Conservation (phyloP, 2,113 vertebrate species). For the Anolis sagrei region DNA sequence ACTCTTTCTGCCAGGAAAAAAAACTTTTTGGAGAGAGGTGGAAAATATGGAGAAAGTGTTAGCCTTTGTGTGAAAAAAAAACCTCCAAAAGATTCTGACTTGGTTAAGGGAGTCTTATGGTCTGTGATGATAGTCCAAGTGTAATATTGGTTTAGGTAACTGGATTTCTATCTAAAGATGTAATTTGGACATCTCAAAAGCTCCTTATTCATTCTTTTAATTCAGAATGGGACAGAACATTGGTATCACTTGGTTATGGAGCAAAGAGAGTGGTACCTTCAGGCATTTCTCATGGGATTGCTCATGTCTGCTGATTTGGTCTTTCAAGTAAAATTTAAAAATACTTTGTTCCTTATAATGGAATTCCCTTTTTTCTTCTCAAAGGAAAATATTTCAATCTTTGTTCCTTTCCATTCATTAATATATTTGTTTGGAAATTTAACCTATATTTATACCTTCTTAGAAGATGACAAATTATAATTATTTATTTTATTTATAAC, state of each 20-base stretch:
- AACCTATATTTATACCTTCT: not conserved
- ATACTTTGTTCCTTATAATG: not conserved
- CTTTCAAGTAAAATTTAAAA: constrained; percentile 38
- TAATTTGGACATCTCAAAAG: constrained; percentile 19
- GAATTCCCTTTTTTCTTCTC: not conserved
- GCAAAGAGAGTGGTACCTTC: not conserved
- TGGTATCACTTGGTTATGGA: not conserved
- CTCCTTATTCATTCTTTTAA: not conserved
- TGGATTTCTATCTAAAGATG: not conserved
- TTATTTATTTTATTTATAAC: no score
- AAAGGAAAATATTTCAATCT: not conserved
- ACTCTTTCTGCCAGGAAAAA: accelerated
- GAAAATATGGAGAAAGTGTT: not conserved
- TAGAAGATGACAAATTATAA: not conserved
- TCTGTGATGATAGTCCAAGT: constrained; percentile 1
- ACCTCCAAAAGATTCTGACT: not conserved
- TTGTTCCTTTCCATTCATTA: not conserved
- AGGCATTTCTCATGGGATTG: constrained; percentile 32
- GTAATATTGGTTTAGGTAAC: constrained; percentile 7
- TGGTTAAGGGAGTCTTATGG: not conserved
- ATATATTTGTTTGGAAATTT: not conserved
- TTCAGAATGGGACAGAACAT: not conserved
- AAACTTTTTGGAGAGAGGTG: not conserved
- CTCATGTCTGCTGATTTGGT: constrained; percentile 25
- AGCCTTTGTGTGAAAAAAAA: not conserved